These are phyloP conservation scores for Acanthosoma haemorrhoidale DNA, from an alignment of 2,888 invertebrate genomes.

Conservation along the genomic window DNA sequence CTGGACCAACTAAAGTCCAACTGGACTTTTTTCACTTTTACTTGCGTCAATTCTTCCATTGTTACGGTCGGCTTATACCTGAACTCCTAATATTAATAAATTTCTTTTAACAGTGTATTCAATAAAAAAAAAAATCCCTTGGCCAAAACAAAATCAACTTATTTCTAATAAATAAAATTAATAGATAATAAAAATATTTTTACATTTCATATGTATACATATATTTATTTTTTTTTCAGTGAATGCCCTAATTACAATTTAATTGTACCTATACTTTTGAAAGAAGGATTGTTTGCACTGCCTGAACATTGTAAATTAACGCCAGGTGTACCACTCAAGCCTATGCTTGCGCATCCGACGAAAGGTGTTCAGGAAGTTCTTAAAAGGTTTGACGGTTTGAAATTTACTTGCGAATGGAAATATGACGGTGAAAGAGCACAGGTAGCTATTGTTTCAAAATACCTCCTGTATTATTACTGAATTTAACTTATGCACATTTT, in stretches of 20 bases:
- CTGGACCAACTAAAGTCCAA: no score
- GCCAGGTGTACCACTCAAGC: conserved; percentile 91
- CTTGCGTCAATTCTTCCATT: no score
- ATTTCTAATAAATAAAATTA: no score
- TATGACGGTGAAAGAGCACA: conserved; percentile 99
- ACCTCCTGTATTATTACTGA: no score
- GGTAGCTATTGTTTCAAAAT: no score
- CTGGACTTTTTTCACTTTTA: no score
- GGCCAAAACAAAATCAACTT: background rate
- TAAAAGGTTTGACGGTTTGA: conserved; percentile 72
- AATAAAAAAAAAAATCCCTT: no score
- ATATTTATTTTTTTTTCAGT: conserved; percentile 50
- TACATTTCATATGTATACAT: background rate
- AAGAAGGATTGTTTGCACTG: conserved; percentile 68
- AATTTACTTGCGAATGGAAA: conserved; percentile 98
- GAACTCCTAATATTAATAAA: no score
- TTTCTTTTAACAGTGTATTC: no score
- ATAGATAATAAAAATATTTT: background rate
- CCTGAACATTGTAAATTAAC: conserved; percentile 76
- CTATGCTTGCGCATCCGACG: conserved; percentile 98
- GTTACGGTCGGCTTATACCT: no score
- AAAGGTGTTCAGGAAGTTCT: conserved; percentile 87
- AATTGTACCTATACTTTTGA: conserved; percentile 71
- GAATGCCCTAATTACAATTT: conserved; percentile 92
- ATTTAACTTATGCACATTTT: no score